Evolutionary conservation across 2,888 invertebrate species (phyloP).

Genomic region (Mongoloraphidia duomilia): DNA sequence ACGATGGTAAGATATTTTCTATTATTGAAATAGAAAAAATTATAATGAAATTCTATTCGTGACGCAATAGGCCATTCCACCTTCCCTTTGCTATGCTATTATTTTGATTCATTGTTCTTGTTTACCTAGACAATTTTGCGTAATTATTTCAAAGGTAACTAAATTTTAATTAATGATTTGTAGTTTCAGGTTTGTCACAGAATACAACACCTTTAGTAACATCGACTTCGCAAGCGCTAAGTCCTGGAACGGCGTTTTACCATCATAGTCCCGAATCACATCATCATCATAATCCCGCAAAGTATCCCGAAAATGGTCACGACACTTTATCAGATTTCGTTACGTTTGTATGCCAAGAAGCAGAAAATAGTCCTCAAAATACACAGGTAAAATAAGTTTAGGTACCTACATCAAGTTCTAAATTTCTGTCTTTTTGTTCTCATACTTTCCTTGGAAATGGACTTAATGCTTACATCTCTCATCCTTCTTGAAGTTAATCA

Average conservation of each 20-base stretch:
- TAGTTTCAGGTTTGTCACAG: constrained; percentile 32
- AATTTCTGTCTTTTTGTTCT: too few species aligned
- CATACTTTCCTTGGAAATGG: too few species aligned
- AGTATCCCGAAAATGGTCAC: constrained; percentile 74
- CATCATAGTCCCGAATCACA: constrained; percentile 37
- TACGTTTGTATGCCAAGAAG: constrained; percentile 92
- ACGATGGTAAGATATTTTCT: neutral
- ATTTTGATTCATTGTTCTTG: neutral
- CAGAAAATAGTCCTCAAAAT: constrained; percentile 60
- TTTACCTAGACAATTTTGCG: neutral
- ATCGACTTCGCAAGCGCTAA: constrained; percentile 37
- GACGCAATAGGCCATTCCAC: constrained; percentile 9
- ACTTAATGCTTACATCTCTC: too few species aligned
- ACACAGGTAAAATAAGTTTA: constrained; percentile 43
- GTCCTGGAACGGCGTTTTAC: constrained; percentile 39
- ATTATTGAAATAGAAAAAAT: too few species aligned
- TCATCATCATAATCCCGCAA: constrained; percentile 34
- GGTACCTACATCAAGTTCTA: too few species aligned
- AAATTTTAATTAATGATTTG: neutral
- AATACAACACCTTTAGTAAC: constrained; percentile 32
- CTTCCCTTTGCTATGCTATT: constrained; percentile 12
- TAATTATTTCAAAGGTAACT: neutral
- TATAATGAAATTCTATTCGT: neutral
- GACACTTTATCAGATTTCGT: constrained; percentile 93
- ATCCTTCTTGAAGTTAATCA: too few species aligned